phyloP scores from a whole-genome alignment of 2,888 invertebrate genomes.

The Lutraria lutraria region DNA sequence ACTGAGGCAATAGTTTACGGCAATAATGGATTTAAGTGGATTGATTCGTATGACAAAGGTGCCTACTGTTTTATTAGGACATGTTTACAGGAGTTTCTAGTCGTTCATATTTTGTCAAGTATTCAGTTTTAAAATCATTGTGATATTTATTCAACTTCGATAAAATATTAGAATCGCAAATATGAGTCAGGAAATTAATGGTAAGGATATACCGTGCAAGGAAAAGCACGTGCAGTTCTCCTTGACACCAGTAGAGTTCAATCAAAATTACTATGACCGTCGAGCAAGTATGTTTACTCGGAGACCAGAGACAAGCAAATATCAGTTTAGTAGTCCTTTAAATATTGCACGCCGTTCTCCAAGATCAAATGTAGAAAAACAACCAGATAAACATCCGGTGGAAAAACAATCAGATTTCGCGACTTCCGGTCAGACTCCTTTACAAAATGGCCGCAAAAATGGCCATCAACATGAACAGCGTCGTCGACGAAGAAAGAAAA shows the following conservation, averaged over 20 bases:
- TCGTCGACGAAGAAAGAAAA: neutral
- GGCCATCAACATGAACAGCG: neutral
- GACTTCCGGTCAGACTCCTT: neutral
- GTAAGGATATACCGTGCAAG: neutral
- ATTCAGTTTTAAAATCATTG: neutral
- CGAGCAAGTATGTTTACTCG: slow-evolving; percentile 13
- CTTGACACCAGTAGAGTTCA: neutral
- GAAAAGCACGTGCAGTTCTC: slow-evolving; percentile 1
- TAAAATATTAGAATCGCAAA: neutral
- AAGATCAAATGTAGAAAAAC: neutral
- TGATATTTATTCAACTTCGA: neutral
- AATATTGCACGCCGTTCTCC: neutral
- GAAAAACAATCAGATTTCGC: neutral
- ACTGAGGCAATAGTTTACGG: neutral
- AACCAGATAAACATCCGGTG: neutral
- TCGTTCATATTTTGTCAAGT: too few relatives aligned
- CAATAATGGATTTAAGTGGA: neutral
- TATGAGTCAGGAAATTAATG: neutral
- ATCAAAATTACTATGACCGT: neutral
- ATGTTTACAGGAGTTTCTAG: neutral
- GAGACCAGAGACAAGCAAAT: neutral
- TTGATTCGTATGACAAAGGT: neutral
- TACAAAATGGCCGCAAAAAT: neutral
- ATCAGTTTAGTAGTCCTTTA: neutral
- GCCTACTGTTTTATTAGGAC: neutral